These are phyloP conservation scores for Pavo muticus DNA, from an alignment of 2,113 vertebrate species.

Conservation along the genomic window DNA sequence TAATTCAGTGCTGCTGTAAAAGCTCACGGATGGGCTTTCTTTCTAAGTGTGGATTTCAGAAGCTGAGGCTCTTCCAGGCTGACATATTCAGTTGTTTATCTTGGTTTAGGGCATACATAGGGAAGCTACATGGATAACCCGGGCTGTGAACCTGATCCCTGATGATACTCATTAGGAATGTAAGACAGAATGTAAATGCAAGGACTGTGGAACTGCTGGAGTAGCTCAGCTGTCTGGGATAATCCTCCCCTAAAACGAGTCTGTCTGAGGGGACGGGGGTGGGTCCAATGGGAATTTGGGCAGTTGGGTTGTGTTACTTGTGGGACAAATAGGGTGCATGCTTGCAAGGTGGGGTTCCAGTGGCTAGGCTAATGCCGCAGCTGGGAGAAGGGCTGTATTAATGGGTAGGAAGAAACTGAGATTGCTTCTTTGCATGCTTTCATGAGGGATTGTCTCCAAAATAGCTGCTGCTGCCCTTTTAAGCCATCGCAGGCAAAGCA, in stretches of 20 bases:
- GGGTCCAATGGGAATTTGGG: not conserved
- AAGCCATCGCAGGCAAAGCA: not conserved
- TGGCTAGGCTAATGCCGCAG: not conserved
- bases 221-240: not conserved
- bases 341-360: not conserved
- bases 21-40: not conserved
- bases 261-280: no score
- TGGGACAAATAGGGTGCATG: fast-evolving
- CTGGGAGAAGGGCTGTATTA: not conserved
- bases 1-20: not conserved
- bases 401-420: not conserved
- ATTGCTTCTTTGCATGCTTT: not conserved
- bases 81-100: fast-evolving
- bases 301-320: fast-evolving
- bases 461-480: not conserved
- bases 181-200: fast-evolving
- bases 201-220: no score
- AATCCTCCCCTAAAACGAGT: not conserved
- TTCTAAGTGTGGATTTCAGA: not conserved
- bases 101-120: not conserved
- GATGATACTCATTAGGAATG: not conserved
- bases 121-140: not conserved
- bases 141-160: not conserved
- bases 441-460: not conserved
- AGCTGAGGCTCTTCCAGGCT: not conserved